These are phyloP conservation scores for Premnoplex brunnescens DNA, from an alignment of 2,797 vertebrate species.

Conservation along the genomic window DNA sequence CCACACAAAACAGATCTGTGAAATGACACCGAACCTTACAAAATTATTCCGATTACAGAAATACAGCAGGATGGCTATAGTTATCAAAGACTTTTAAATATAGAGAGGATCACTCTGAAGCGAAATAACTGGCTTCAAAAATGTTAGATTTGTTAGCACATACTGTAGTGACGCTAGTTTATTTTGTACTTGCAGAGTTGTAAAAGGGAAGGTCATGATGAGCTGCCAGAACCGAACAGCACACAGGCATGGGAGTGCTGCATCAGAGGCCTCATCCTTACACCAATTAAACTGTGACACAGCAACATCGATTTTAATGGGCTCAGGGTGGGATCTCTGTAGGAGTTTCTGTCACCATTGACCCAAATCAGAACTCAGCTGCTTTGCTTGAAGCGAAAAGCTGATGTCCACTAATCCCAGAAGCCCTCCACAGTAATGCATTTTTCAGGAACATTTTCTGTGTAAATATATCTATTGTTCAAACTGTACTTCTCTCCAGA, in stretches of 20 bases:
- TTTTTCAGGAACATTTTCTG: not conserved
- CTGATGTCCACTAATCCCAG: not conserved
- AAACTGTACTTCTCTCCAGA: not conserved
- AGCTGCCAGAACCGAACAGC: not conserved
- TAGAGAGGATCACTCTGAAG: not conserved
- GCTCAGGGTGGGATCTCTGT: not conserved
- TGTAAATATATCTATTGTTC: not conserved
- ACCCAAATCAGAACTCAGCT: conserved; percentile 32
- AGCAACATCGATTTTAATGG: conserved; percentile 11
- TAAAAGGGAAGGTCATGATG: not conserved
- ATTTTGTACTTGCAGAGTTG: not conserved
- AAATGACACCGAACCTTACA: not conserved
- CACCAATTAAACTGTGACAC: conserved; percentile 39
- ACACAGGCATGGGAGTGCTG: not conserved
- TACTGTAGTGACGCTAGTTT: not conserved
- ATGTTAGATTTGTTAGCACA: not conserved
- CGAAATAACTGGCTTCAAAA: not conserved
- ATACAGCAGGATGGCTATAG: not conserved
- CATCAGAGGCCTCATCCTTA: not conserved
- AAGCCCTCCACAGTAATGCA: not conserved
- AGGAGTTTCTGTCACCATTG: conserved; percentile 23
- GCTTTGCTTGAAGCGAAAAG: not conserved
- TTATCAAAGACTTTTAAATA: not conserved
- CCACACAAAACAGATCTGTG: not conserved
- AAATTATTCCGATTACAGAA: not conserved